These are phyloP conservation scores for Cyprinella venusta DNA, from an alignment of 2,797 vertebrate species.

Conservation along the genomic window DNA sequence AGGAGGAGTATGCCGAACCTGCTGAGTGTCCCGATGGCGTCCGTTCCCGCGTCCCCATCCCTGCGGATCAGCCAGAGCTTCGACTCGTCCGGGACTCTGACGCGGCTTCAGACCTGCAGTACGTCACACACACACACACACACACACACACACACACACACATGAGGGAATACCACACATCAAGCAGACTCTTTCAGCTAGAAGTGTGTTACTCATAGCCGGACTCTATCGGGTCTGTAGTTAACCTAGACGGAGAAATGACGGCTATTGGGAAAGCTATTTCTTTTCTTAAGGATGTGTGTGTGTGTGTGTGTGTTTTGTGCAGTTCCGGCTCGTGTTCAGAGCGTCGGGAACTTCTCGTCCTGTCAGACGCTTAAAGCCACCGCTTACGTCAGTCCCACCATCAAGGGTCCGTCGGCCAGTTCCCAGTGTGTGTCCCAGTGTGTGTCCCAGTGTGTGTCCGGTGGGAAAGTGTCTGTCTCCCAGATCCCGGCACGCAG, in stretches of 20 bases:
- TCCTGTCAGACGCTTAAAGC: constrained; percentile 87
- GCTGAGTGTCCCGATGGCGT: constrained; percentile 72
- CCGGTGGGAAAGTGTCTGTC: constrained; percentile 70
- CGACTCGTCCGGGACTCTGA: constrained; percentile 85
- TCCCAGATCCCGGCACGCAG: constrained; percentile 78
- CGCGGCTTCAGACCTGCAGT: constrained; percentile 87
- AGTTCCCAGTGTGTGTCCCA: neutral
- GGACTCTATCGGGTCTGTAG: too few relatives aligned
- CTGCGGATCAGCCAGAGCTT: constrained; percentile 94
- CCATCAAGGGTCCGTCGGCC: constrained; percentile 79
- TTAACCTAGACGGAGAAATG: too few relatives aligned
- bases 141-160: too few relatives aligned
- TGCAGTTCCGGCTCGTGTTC: constrained; percentile 85
- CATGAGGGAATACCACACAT: too few relatives aligned
- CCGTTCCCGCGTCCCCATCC: constrained; percentile 73
- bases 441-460: constrained; percentile 48
- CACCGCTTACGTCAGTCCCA: constrained; percentile 93
- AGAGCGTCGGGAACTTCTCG: constrained; percentile 88
- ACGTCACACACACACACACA: constrained; percentile 61
- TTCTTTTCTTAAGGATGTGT: too few relatives aligned
- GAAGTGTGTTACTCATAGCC: too few relatives aligned
- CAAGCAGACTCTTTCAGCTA: too few relatives aligned
- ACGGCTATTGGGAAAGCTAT: too few relatives aligned
- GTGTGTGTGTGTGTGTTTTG: neutral
- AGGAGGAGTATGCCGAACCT: constrained; percentile 83